These are phyloP conservation scores for Mirounga angustirostris DNA, from an alignment of 2,113 vertebrate genomes.

Conservation along the genomic window DNA sequence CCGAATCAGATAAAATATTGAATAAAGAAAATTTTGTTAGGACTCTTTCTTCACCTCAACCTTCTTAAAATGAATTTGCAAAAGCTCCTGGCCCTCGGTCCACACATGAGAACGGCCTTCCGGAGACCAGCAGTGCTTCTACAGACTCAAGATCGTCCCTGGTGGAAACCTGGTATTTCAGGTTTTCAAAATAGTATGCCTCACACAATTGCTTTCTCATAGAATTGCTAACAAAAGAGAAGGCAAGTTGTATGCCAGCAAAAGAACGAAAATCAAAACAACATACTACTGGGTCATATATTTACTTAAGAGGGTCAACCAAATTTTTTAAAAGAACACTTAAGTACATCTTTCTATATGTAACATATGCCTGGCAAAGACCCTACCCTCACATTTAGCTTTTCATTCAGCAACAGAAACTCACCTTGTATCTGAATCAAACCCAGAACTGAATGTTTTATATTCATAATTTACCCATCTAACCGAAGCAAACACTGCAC, in stretches of 20 bases:
- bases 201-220: background rate
- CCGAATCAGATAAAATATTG: conserved; percentile 48
- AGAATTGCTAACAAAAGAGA: background rate
- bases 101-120: background rate
- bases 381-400: background rate
- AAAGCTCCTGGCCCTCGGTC: background rate
- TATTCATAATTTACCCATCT: background rate
- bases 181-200: background rate
- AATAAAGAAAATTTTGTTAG: background rate
- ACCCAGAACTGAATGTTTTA: background rate
- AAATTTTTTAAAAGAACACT: background rate
- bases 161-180: background rate
- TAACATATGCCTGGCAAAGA: background rate
- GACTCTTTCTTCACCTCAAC: background rate
- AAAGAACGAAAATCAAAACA: background rate
- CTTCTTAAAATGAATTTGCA: conserved; percentile 2
- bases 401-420: background rate
- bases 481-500: background rate
- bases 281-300: background rate
- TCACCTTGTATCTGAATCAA: background rate
- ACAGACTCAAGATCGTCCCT: background rate
- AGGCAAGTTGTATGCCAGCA: background rate
- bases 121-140: background rate
- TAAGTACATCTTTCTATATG: background rate
- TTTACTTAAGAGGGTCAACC: background rate